Base-by-base conservation (phyloP, 2,113 vertebrate species). In the Seriola aureovittata region DNA sequence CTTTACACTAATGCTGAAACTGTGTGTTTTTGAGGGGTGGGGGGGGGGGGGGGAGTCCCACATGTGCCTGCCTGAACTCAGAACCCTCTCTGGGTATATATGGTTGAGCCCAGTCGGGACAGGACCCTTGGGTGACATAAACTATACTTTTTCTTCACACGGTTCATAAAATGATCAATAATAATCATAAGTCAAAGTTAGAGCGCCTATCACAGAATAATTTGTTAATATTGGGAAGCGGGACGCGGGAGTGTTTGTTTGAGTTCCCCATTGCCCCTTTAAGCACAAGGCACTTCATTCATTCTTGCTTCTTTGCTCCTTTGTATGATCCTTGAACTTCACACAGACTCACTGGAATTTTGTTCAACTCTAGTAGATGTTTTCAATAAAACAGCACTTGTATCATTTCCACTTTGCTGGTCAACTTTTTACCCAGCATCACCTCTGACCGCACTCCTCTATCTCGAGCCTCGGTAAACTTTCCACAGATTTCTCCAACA, bases 131-230 rank as follows among this genome's bases (percentile, higher is more conserved):
- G 86, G 91, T 87, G 82, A 80, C 79, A 88, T 91, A 91, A 94
- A 93, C 67, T 66, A 60, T 87, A 76, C 75, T 78, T 79, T 87
- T 63, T 75, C 90, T 81, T 88, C 72, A 82, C 84, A 86, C 25
- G 70, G 71, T 91, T 90, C 92, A 89, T 93, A 91, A 92, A 93
- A 91, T 88, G 88, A 95, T 94, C 92, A 93, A 93, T 90, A 92
- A 93, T 91, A 89, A 92, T 84, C 86, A 86, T 90, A 90, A 93
- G 89, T 94, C 93, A 90, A 89, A 89, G 80, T 81, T 71, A 65
- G 80, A 70, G 85, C 81, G 78, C 68, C 73, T 68, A 90, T 81
- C 84, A 34, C 69, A 62, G 71, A 70, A 83, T 86, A 54, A 78
- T 85, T 88, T 87, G 86, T 85, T 91, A 90, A 85, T 86, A 82